A percentile compares a stretch with the other conserved stretches of the same genome.
phyloP scores from a whole-genome alignment of 2,888 invertebrate species.

The Cephus pygmeus region DNA sequence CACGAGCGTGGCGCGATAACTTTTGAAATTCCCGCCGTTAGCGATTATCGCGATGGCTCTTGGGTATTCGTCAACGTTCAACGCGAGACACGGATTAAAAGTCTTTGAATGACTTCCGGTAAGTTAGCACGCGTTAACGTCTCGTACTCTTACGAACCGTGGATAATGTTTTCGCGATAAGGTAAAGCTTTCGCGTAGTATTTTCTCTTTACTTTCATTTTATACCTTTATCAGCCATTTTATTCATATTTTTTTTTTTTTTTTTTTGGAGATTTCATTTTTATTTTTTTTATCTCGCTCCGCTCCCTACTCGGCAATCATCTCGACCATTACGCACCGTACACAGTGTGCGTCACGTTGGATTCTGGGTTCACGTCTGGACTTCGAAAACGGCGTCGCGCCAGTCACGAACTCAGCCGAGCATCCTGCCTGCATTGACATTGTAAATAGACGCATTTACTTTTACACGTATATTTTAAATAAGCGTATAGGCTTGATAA shows the following conservation, averaged over 20 bases:
- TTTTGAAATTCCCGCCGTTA: no score
- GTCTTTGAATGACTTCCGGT: not conserved
- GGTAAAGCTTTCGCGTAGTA: no score
- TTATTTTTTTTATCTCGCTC: not conserved
- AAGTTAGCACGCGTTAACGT: no score
- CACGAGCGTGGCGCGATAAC: no score
- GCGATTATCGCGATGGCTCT: no score
- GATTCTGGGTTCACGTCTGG: not conserved
- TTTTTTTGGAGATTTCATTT: not conserved
- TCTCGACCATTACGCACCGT: not conserved
- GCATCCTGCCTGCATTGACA: not conserved
- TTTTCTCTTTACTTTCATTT: not conserved
- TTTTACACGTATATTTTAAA: constrained; percentile 23
- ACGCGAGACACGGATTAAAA: not conserved
- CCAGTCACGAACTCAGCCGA: not conserved
- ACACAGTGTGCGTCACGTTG: not conserved
- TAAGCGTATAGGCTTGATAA: constrained; percentile 31
- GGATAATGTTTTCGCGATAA: no score
- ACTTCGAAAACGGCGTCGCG: not conserved
- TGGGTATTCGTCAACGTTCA: not conserved
- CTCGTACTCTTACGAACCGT: no score
- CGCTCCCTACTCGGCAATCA: not conserved
- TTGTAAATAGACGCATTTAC: not conserved
- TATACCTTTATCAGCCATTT: not conserved
- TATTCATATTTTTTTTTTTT: not conserved